Percentiles rank a stretch among this genome's conserved stretches.
phyloP scores from a whole-genome alignment of 2,888 invertebrate genomes.

The Drosophila buzzatii region DNA sequence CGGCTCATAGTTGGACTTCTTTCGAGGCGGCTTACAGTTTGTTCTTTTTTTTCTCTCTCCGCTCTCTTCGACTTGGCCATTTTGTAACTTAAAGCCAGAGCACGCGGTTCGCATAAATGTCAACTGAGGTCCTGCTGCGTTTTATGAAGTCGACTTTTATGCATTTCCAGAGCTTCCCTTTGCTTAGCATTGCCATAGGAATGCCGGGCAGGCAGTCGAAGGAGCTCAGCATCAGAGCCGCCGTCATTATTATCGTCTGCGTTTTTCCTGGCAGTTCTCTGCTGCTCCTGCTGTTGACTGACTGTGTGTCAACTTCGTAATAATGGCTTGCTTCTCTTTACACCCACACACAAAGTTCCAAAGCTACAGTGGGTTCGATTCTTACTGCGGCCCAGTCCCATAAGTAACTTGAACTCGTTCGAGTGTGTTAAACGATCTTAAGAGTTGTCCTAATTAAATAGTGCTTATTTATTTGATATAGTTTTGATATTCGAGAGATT shows the following conservation, averaged over 20 bases:
- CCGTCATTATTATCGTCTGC: constrained; percentile 69
- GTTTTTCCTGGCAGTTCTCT: constrained; percentile 53
- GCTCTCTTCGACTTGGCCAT: constrained; percentile 20
- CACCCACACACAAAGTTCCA: constrained; percentile 48
- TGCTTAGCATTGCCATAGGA: constrained; percentile 48
- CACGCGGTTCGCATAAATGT: constrained; percentile 69
- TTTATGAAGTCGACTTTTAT: constrained; percentile 77
- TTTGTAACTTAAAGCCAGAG: constrained; percentile 47
- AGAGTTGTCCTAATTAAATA: not conserved
- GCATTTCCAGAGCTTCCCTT: constrained; percentile 71
- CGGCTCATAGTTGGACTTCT: constrained; percentile 38
- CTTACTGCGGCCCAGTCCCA: not conserved
- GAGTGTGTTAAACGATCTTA: not conserved
- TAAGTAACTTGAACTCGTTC: not conserved
- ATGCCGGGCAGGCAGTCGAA: constrained; percentile 5
- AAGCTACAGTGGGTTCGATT: constrained; percentile 53
- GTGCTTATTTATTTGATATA: not conserved
- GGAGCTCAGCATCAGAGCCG: constrained; percentile 26
- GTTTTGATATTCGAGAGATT: not conserved
- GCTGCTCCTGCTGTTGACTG: constrained; percentile 56
- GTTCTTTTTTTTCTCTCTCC: not conserved
- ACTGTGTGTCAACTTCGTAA: constrained; percentile 80
- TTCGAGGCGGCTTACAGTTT: constrained; percentile 26
- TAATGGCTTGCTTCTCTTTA: constrained; percentile 62
- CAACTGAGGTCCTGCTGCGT: constrained; percentile 70